These are phyloP conservation scores for Parotocinclus haroldoi DNA, from an alignment of 2,797 vertebrate species.

Conservation along the genomic window DNA sequence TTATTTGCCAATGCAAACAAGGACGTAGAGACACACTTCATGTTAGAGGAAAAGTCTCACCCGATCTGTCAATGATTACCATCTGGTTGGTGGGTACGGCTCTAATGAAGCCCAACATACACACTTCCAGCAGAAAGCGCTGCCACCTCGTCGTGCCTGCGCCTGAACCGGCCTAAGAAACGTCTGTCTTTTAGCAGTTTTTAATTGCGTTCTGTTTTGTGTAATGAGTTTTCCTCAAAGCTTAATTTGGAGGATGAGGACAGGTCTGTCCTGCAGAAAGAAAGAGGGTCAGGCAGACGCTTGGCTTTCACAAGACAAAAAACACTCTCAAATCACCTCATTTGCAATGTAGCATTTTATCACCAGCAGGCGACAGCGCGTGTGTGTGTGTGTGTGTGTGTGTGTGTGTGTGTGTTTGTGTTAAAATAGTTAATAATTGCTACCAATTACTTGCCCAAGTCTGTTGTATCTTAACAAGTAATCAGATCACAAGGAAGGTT, in stretches of 20 bases:
- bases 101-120: slow-evolving; percentile 19
- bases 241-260: slow-evolving; percentile 15
- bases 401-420: slow-evolving; percentile 4
- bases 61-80: slow-evolving; percentile 36
- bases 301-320: slow-evolving; percentile 4
- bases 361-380: not conserved
- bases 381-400: not conserved
- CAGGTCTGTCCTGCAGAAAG: slow-evolving; percentile 9
- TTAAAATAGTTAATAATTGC: slow-evolving; percentile 1
- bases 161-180: not conserved
- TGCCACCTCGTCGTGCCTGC: slow-evolving; percentile 1
- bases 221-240: slow-evolving; percentile 16
- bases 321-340: slow-evolving; percentile 5
- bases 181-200: slow-evolving; percentile 3
- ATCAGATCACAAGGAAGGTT: not conserved
- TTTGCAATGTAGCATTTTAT: slow-evolving; percentile 8
- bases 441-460: not conserved
- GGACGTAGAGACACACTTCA: slow-evolving; percentile 17
- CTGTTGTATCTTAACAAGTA: not conserved
- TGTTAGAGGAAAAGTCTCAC: slow-evolving; percentile 24
- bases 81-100: slow-evolving; percentile 15
- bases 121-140: slow-evolving; percentile 1
- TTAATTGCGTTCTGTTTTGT: slow-evolving; percentile 21
- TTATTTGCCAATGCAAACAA: slow-evolving; percentile 10
- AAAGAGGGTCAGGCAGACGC: not conserved